Conservation (phyloP, 1,140 invertebrate genomes). For the Bacillus rossius region DNA sequence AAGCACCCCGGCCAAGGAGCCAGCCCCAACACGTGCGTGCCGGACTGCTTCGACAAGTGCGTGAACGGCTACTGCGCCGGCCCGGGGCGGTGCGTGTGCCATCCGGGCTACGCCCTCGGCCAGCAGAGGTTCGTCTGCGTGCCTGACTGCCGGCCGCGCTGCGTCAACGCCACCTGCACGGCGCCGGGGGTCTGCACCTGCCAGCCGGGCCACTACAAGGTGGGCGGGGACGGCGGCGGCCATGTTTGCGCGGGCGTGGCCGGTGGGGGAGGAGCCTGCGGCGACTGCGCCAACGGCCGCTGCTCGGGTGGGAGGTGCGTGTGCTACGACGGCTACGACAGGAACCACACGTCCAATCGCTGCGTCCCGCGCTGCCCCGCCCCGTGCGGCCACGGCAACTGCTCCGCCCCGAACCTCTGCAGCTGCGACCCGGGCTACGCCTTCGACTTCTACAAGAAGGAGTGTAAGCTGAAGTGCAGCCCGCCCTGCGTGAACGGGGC, state of each 20-base stretch:
- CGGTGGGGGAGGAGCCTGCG: too few species aligned
- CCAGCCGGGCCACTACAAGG: conserved; percentile 20
- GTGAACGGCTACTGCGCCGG: conserved; percentile 24
- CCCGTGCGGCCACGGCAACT: conserved; percentile 21
- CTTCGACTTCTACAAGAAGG: too few species aligned
- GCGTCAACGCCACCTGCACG: conserved; percentile 32
- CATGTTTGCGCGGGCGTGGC: too few species aligned
- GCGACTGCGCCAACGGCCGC: too few species aligned
- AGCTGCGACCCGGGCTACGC: conserved; percentile 23
- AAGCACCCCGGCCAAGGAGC: not conserved
- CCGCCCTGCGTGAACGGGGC: too few species aligned
- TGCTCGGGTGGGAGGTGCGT: not conserved
- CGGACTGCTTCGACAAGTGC: conserved; percentile 47
- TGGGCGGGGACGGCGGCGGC: not conserved
- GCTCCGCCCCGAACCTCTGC: conserved; percentile 23
- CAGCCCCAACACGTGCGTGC: conserved; percentile 40
- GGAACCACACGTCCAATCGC: conserved; percentile 9
- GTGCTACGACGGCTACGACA: conserved; percentile 34
- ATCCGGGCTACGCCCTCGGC: conserved; percentile 22
- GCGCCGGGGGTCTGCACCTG: conserved; percentile 43
- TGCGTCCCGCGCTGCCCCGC: conserved; percentile 7
- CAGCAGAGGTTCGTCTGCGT: conserved; percentile 35
- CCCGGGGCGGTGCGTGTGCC: conserved; percentile 26
- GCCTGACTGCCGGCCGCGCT: conserved; percentile 46
- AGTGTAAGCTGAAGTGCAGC: too few species aligned